Percentiles rank a stretch among this genome's conserved stretches.
phyloP scores from a whole-genome alignment of 1,140 invertebrate genomes.

The Oppia nitens region DNA sequence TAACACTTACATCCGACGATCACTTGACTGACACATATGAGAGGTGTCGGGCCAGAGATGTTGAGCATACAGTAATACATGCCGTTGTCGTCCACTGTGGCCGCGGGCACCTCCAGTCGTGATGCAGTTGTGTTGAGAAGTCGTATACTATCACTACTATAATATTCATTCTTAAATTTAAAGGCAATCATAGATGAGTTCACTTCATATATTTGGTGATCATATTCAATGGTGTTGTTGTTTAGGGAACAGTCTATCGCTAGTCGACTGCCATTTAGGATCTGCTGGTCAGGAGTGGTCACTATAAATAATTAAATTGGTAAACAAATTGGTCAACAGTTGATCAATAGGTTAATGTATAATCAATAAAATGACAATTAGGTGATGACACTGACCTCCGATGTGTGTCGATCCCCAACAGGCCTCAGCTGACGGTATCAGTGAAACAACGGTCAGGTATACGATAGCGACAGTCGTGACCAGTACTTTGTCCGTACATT shows the following conservation, averaged over 20 bases:
- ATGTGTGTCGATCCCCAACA: no score
- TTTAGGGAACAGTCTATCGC: slow-evolving; percentile 12
- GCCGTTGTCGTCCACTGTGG: slow-evolving; percentile 8
- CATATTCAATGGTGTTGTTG: background rate
- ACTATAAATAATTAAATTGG: no score
- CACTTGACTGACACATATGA: slow-evolving; percentile 12
- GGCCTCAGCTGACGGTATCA: no score
- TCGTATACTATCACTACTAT: background rate
- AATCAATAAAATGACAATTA: no score
- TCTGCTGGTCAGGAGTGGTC: slow-evolving; percentile 12
- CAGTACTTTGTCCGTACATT: no score
- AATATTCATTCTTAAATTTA: background rate
- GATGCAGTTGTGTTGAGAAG: background rate
- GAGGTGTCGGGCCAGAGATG: background rate
- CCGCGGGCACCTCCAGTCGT: slow-evolving; percentile 5
- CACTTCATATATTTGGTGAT: background rate
- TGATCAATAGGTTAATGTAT: no score
- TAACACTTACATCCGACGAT: slow-evolving; percentile 16
- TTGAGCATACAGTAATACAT: slow-evolving; percentile 9
- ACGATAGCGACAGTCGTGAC: no score
- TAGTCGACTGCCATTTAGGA: slow-evolving; percentile 8
- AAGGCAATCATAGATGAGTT: slow-evolving; percentile 15
- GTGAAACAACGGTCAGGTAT: no score
- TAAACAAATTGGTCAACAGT: no score
- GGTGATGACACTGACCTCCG: no score